Evolutionary conservation across 2,113 vertebrate genomes (phyloP).

Genomic region (Bambusicola thoracicus): DNA sequence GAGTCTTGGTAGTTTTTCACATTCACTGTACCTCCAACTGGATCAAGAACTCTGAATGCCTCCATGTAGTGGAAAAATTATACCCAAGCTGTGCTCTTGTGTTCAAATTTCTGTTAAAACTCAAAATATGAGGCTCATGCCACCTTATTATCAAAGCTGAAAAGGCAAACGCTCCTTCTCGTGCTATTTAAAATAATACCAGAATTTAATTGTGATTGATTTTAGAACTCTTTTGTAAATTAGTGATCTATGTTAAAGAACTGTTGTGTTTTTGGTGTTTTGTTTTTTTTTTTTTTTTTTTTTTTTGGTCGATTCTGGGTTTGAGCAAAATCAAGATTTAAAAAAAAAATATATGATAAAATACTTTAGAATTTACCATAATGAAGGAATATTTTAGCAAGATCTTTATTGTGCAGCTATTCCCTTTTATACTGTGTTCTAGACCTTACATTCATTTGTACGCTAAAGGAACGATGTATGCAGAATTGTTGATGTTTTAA

Average conservation of each 20-base stretch:
- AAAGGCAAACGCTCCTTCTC: background rate
- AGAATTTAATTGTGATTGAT: background rate
- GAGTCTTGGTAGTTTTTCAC: background rate
- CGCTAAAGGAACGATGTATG: background rate
- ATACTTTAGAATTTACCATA: background rate
- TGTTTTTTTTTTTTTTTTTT: too few relatives aligned
- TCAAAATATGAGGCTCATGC: background rate
- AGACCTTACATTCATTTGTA: background rate
- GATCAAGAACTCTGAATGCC: background rate
- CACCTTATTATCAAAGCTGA: background rate
- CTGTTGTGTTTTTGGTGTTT: too few relatives aligned
- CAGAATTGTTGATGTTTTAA: background rate
- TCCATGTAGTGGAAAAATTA: background rate
- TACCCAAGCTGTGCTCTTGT: background rate
- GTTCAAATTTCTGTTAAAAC: slow-evolving; percentile 7
- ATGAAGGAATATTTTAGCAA: background rate
- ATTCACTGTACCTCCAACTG: background rate
- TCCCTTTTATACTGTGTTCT: background rate
- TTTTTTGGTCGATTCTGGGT: background rate
- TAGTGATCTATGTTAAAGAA: background rate
- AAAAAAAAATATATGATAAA: background rate
- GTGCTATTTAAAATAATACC: background rate
- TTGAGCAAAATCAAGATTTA: background rate
- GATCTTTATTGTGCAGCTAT: background rate
- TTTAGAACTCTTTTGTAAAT: slow-evolving; percentile 11